Percentiles rank a stretch among this genome's conserved stretches.
These are phyloP conservation scores for Sula dactylatra DNA, from an alignment of 2,113 vertebrate species.

Conservation along the genomic window DNA sequence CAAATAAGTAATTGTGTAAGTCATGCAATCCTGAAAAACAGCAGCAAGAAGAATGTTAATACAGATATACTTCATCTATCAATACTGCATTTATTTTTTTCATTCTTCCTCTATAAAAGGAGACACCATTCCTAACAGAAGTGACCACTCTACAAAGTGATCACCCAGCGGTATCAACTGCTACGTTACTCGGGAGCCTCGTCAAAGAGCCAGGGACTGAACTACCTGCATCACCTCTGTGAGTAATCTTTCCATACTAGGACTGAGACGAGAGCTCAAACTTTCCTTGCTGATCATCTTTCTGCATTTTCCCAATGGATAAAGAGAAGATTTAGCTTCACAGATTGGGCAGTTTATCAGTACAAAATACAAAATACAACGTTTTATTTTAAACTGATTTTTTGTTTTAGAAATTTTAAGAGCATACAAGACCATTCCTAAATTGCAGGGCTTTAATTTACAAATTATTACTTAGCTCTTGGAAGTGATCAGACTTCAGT, in stretches of 20 bases:
- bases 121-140: not conserved
- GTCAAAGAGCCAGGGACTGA: not conserved
- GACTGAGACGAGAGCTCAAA: not conserved
- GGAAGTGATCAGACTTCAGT: not conserved
- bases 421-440: not conserved
- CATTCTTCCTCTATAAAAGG: no score
- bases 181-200: no score
- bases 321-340: not conserved
- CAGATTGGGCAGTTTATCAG: not conserved
- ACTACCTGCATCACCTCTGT: not conserved
- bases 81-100: accelerated
- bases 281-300: not conserved
- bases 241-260: not conserved
- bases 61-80: accelerated
- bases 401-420: not conserved
- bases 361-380: not conserved
- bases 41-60: not conserved
- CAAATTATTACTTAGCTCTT: not conserved
- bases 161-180: not conserved
- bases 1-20: not conserved
- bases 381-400: not conserved
- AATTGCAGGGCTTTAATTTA: not conserved
- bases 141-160: not conserved
- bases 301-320: not conserved
- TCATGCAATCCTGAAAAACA: conserved; percentile 58